These are phyloP conservation scores for Tarsius wallacei DNA, from an alignment of 2,797 vertebrate species.

Conservation along the genomic window DNA sequence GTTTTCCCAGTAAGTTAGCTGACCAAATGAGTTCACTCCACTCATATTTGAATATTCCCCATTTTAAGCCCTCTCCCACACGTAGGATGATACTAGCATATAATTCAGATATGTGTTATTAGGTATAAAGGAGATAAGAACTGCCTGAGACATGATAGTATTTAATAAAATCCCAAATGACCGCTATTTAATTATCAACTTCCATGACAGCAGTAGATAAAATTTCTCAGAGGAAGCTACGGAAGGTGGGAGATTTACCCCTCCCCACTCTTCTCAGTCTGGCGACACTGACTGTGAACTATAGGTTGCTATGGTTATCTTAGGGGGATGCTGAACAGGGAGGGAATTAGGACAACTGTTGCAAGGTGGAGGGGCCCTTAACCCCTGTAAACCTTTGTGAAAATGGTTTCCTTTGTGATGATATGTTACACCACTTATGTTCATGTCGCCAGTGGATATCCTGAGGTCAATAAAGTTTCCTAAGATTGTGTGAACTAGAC, in stretches of 20 bases:
- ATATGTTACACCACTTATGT: conserved; percentile 57
- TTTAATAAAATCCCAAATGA: background rate
- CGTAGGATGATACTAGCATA: background rate
- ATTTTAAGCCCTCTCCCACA: background rate
- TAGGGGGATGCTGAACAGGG: background rate
- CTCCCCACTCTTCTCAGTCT: background rate
- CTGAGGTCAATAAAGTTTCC: conserved; percentile 66
- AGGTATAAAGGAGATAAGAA: background rate
- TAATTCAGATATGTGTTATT: background rate
- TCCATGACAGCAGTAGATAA: background rate
- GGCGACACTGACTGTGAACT: background rate
- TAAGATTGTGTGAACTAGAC: conserved; percentile 1
- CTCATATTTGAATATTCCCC: background rate
- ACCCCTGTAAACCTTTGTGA: conserved; percentile 61
- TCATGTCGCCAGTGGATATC: background rate
- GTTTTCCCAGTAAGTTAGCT: background rate
- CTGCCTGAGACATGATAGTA: background rate
- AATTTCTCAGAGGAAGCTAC: background rate
- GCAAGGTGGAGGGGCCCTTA: conserved; percentile 51
- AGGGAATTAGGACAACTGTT: conserved; percentile 33
- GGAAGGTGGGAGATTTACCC: accelerated
- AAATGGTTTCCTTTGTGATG: conserved; percentile 60
- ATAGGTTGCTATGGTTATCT: conserved; percentile 58
- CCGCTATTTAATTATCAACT: too few species aligned
- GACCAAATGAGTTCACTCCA: background rate